Evolutionary conservation across 2,113 vertebrate species (phyloP).

Genomic region (Pipra filicauda): DNA sequence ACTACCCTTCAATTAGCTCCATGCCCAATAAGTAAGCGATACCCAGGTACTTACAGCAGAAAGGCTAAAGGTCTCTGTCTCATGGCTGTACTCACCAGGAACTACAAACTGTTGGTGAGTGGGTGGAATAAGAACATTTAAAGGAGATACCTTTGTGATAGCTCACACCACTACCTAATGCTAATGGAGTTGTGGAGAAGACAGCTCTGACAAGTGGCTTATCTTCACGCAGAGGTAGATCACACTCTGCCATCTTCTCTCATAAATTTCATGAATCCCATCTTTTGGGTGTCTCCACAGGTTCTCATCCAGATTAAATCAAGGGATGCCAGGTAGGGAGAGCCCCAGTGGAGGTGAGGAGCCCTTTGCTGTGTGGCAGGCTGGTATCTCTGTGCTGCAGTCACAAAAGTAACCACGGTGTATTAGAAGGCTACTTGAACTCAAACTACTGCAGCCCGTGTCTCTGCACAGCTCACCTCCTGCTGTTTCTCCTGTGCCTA

Average conservation of each 20-base stretch:
- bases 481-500: not conserved
- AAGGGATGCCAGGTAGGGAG: not conserved
- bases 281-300: not conserved
- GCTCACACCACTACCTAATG: not conserved
- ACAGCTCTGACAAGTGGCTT: not conserved
- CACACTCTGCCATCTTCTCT: not conserved
- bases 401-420: rapidly evolving
- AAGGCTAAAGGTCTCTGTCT: not conserved
- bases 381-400: not conserved
- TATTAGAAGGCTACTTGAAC: not conserved
- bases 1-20: slow-evolving; percentile 40
- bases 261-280: not conserved
- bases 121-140: not conserved
- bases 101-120: not conserved
- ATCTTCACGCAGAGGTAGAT: not conserved
- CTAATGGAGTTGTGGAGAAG: not conserved
- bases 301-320: not conserved
- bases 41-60: not conserved
- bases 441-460: not conserved
- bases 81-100: not conserved
- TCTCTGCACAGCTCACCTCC: not conserved
- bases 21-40: not conserved
- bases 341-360: not conserved
- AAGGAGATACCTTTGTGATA: not conserved
- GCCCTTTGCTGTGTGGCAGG: not conserved